Conservation (phyloP, 2,797 vertebrate genomes). For the Centroberyx gerrardi region DNA sequence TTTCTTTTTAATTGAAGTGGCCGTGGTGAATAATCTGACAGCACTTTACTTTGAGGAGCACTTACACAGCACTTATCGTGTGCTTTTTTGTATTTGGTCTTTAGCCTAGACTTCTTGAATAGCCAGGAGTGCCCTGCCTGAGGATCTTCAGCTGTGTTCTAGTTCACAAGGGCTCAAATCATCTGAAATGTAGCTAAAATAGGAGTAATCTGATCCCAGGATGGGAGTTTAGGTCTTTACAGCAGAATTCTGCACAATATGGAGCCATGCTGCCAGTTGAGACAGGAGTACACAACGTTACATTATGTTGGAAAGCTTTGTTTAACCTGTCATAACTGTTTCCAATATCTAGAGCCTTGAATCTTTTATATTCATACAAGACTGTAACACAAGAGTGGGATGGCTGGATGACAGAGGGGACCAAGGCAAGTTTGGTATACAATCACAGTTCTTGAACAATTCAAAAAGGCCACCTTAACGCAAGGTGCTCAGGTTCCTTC, state of each 20-base stretch:
- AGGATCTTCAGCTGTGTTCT: slow-evolving; percentile 40
- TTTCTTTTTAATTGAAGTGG: slow-evolving; percentile 50
- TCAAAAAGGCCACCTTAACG: no score
- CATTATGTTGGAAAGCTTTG: no score
- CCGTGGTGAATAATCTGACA: slow-evolving; percentile 44
- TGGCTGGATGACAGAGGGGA: no score
- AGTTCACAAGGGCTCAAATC: slow-evolving; percentile 12
- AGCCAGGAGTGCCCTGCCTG: slow-evolving; percentile 31
- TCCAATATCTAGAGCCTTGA: no score
- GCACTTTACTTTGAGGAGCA: slow-evolving; percentile 54
- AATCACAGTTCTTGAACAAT: no score
- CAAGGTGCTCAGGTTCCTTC: no score
- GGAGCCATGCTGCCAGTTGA: background rate
- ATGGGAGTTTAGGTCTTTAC: background rate
- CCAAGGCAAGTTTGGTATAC: no score
- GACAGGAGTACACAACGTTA: no score
- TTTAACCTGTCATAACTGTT: no score
- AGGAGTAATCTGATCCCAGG: slow-evolving; percentile 8
- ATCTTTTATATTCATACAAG: no score
- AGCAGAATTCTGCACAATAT: background rate
- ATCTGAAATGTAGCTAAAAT: slow-evolving; percentile 13
- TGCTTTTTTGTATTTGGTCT: slow-evolving; percentile 54
- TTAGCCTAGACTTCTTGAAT: slow-evolving; percentile 36
- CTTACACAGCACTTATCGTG: slow-evolving; percentile 64
- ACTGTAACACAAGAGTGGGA: no score